A percentile compares a stretch with the other conserved stretches of the same genome.
Evolutionary conservation across 2,888 invertebrate genomes (phyloP).

Genomic region (Lepidonotus clava): DNA sequence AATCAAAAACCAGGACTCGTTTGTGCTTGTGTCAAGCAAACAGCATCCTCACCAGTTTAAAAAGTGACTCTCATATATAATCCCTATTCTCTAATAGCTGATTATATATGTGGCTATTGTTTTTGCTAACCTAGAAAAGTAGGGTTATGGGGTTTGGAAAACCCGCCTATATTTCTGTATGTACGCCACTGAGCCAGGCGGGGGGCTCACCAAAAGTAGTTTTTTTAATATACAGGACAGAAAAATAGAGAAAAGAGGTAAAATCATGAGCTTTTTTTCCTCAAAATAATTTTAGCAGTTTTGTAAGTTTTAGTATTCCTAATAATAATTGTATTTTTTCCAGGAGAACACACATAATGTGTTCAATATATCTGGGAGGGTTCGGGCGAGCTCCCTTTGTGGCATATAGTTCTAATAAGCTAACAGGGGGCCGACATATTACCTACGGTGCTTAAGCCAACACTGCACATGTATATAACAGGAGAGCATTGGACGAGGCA

Average conservation of each 20-base stretch:
- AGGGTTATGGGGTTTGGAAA: slow-evolving; percentile 13
- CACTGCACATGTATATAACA: not conserved
- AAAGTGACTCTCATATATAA: slow-evolving; percentile 40
- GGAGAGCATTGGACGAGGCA: slow-evolving; percentile 27
- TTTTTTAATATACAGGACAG: not conserved
- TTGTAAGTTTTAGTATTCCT: too few relatives aligned
- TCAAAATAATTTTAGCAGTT: too few relatives aligned
- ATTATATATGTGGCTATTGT: slow-evolving; percentile 10
- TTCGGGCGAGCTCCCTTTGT: slow-evolving; percentile 33
- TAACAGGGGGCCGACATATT: slow-evolving; percentile 26
- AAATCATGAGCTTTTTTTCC: not conserved
- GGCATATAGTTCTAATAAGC: slow-evolving; percentile 37
- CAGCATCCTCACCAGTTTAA: slow-evolving; percentile 17
- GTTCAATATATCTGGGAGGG: too few relatives aligned
- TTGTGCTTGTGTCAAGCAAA: slow-evolving; percentile 36
- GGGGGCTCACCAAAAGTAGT: not conserved
- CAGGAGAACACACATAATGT: too few relatives aligned
- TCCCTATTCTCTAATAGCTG: slow-evolving; percentile 28
- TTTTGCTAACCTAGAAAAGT: slow-evolving; percentile 16
- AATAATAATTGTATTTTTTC: too few relatives aligned
- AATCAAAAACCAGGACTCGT: not conserved
- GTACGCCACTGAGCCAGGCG: slow-evolving; percentile 36
- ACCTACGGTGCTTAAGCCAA: slow-evolving; percentile 37
- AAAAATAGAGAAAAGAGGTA: not conserved
- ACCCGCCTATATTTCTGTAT: slow-evolving; percentile 13